Evolutionary conservation across 2,797 vertebrate species (phyloP), one percentile per base, ranked within the genome.

Genomic region (Poliocrania exsul): DNA sequence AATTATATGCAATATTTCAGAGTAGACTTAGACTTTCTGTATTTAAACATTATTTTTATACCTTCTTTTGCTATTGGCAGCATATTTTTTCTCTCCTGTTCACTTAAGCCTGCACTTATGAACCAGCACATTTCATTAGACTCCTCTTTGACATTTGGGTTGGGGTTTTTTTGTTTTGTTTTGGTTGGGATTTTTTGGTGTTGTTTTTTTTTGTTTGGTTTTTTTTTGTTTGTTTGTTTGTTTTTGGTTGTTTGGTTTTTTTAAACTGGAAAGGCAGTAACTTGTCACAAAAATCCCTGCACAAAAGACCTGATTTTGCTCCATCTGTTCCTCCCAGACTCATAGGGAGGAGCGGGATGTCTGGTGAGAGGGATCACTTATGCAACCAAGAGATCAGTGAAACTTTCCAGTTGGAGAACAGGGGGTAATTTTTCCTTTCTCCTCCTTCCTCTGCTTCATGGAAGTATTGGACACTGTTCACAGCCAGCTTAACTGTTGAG

Each of bases 261-360:
- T 6, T 5, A 13, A 86, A 23, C 29, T 83, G 28, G 28, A 84
- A 77, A 54, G 67, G 44, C 35, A 58, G 38, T 78, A 54, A 50
- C 29, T 94, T 78, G n/a, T 90, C 81, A 58, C 29, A 78, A 62
- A 87, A 40, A 66, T 20, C 46, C n/a, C 54, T 75, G 37, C 42
- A 95, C 42, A 95, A 93, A 94, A 90, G 80, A 91, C 66, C 62
- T 88, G 60, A 9, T n/a, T 90, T 84, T 88, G 24, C 62, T 90
- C 73, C 78, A 71, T 86, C 81, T 78, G 37, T 67, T 91, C 77
- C n/a, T 86, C 31, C 24, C 23, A 88, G 58, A 20, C 56, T 79
- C 62, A 79, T 3, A 38, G 40, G 26, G 51, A 58, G 60, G 44
- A 61, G 38, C 33, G 26, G 74, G 33, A 78, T 75, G 42, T 44